phyloP scores from a whole-genome alignment of 2,888 invertebrate genomes.

The Ophion ventricosus region DNA sequence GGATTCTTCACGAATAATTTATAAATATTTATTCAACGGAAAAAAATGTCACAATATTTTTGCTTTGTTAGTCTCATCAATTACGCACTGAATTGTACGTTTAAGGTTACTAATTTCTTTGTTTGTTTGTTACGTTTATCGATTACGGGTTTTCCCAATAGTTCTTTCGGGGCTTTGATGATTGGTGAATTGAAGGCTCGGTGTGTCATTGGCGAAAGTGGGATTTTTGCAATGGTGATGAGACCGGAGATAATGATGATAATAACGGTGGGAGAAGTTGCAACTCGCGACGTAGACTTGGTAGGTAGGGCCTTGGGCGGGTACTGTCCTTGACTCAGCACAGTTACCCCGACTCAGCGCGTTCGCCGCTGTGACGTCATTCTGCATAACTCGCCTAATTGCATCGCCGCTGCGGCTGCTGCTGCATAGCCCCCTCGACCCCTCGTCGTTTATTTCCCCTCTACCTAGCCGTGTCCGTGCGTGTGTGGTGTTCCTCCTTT shows the following conservation, averaged over 20 bases:
- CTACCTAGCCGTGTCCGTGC: conserved; percentile 33
- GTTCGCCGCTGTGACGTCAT: conserved; percentile 81
- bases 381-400: conserved; percentile 83
- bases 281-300: conserved; percentile 42
- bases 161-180: background rate
- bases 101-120: background rate
- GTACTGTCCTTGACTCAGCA: conserved; percentile 83
- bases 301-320: conserved; percentile 80
- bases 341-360: conserved; percentile 81
- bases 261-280: conserved; percentile 46
- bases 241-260: conserved; percentile 36
- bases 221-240: conserved; percentile 36
- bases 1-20: no score
- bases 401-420: conserved; percentile 79
- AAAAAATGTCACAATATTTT: background rate
- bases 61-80: background rate
- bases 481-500: conserved; percentile 41
- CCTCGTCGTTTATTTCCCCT: conserved; percentile 47
- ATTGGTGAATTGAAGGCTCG: background rate
- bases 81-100: background rate
- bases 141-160: background rate
- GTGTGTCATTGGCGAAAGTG: background rate
- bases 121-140: background rate
- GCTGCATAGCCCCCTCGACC: conserved; percentile 62
- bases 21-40: no score